phyloP scores from a whole-genome alignment of 2,888 invertebrate genomes.

The Lasioglossum villosulum region DNA sequence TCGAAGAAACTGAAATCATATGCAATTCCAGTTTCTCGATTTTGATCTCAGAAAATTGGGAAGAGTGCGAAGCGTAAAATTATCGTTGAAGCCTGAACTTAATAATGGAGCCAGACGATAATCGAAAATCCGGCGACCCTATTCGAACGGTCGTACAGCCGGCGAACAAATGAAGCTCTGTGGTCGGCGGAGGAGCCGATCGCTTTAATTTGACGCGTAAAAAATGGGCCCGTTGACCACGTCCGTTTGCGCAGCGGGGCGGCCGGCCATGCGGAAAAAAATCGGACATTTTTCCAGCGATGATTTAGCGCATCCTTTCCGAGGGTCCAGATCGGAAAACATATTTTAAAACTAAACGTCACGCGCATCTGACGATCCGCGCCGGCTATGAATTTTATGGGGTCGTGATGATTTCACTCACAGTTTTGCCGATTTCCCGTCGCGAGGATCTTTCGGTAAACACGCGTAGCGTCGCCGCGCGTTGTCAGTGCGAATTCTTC shows the following conservation, averaged over 20 bases:
- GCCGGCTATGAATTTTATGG: slow-evolving; percentile 36
- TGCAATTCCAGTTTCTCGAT: too few relatives aligned
- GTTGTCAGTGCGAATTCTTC: neutral
- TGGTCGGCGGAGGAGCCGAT: neutral
- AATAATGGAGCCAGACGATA: neutral
- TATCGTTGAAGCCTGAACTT: too few relatives aligned
- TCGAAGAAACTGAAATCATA: too few relatives aligned
- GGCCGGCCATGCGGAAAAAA: slow-evolving; percentile 25
- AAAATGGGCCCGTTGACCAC: slow-evolving; percentile 45
- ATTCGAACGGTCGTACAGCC: neutral
- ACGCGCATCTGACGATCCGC: slow-evolving; percentile 52
- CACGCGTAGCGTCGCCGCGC: neutral
- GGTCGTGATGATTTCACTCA: slow-evolving; percentile 33
- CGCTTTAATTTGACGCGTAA: slow-evolving; percentile 41
- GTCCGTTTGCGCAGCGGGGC: slow-evolving; percentile 23
- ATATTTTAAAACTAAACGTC: slow-evolving; percentile 49
- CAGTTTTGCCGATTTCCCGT: neutral
- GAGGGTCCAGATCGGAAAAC: slow-evolving; percentile 49
- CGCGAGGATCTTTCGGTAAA: neutral
- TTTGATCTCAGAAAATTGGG: too few relatives aligned
- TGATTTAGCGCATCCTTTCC: slow-evolving; percentile 52
- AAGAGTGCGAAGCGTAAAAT: too few relatives aligned
- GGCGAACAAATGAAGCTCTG: neutral
- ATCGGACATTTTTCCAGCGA: slow-evolving; percentile 44
- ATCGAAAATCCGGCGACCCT: neutral